Evolutionary conservation across 92 coral and sea anemone genomes (phyloP).

Genomic region (Porites divaricata): DNA sequence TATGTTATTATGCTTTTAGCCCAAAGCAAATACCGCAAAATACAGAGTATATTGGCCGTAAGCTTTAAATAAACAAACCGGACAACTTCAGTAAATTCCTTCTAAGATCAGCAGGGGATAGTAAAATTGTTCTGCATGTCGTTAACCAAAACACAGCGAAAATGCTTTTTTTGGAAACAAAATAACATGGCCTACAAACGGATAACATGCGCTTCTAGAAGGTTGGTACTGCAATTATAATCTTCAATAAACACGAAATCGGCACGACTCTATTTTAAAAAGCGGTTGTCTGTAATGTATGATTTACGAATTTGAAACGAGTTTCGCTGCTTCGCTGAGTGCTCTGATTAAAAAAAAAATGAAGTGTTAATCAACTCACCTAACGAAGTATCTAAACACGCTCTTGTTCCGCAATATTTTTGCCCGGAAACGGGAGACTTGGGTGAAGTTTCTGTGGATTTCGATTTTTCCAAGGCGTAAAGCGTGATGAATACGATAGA

Average conservation of each 20-base stretch:
- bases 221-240: too few species aligned
- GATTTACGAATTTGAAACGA: too few species aligned
- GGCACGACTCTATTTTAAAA: too few species aligned
- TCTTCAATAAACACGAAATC: too few species aligned
- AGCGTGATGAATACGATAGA: constrained; percentile 41
- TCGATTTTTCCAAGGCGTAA: constrained; percentile 29
- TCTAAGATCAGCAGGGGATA: background rate
- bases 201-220: too few species aligned
- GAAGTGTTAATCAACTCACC: constrained; percentile 9
- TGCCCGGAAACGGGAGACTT: background rate
- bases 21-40: too few species aligned
- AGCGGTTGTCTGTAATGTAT: too few species aligned
- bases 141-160: background rate
- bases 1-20: too few species aligned
- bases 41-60: too few species aligned
- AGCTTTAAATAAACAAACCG: background rate
- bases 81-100: background rate
- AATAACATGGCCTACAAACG: too few species aligned
- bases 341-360: background rate
- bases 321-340: too few species aligned
- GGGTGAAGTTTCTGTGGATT: background rate
- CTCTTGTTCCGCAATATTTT: constrained; percentile 32
- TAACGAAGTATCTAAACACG: constrained; percentile 20
- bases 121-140: background rate
- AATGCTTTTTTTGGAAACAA: background rate